These are phyloP conservation scores for Rhagonycha fulva DNA, from an alignment of 2,888 invertebrate species.

Conservation along the genomic window DNA sequence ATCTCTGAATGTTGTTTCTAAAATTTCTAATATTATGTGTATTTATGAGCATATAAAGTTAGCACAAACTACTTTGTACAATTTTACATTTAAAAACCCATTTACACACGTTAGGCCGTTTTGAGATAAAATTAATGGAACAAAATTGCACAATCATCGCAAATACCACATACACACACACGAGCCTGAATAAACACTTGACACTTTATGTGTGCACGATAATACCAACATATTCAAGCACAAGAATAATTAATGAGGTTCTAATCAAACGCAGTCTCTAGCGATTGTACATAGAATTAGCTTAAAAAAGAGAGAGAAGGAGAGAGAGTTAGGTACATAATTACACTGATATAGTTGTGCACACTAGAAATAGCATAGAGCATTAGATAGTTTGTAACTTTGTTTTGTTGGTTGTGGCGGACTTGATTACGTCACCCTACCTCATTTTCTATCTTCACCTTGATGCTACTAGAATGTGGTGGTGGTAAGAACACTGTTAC, in stretches of 20 bases:
- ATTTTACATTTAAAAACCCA: not conserved
- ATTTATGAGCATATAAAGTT: slow-evolving; percentile 24
- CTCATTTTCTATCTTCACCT: slow-evolving; percentile 55
- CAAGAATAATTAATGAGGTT: slow-evolving; percentile 1
- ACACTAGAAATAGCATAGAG: slow-evolving; percentile 48
- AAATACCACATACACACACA: slow-evolving; percentile 13
- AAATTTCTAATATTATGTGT: slow-evolving; percentile 23
- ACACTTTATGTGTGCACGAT: slow-evolving; percentile 15
- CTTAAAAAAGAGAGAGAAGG: slow-evolving; percentile 13
- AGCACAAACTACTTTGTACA: slow-evolving; percentile 10
- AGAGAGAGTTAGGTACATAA: slow-evolving; percentile 28
- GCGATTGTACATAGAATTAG: slow-evolving; percentile 6
- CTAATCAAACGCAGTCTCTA: slow-evolving; percentile 13
- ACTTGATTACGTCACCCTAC: slow-evolving; percentile 55
- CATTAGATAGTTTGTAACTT: slow-evolving; percentile 57
- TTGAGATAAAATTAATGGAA: not conserved
- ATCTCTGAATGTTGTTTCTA: slow-evolving; percentile 23
- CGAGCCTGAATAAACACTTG: slow-evolving; percentile 10
- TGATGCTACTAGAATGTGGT: slow-evolving; percentile 57
- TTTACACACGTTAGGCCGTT: not conserved
- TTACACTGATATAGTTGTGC: slow-evolving; percentile 46
- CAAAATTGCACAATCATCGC: not conserved
- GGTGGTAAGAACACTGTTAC: slow-evolving; percentile 54
- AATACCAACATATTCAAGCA: not conserved
- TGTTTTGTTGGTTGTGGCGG: slow-evolving; percentile 58